Evolutionary conservation across 1,140 invertebrate species (phyloP).

Genomic region (Mylabris phalerata): DNA sequence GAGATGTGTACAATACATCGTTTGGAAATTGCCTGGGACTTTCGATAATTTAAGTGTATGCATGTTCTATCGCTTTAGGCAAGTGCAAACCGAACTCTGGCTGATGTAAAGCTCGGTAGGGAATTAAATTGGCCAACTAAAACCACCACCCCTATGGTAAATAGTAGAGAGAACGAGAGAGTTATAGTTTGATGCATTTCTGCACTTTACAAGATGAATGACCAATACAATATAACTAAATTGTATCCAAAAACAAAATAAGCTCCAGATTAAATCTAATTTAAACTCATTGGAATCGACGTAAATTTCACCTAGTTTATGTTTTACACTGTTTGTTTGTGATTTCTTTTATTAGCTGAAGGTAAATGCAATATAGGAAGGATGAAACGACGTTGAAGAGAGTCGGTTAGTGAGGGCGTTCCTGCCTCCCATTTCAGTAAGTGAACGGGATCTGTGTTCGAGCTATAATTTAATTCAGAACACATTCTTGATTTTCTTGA

Average conservation of each 20-base stretch:
- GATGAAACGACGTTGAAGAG: too few relatives aligned
- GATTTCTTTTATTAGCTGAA: too few relatives aligned
- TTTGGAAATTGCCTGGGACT: slow-evolving; percentile 34
- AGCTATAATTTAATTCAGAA: slow-evolving; percentile 19
- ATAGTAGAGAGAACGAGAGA: slow-evolving; percentile 6
- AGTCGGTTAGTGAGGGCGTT: too few relatives aligned
- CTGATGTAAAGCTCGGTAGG: slow-evolving; percentile 36
- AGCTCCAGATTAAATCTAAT: too few relatives aligned
- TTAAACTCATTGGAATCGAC: too few relatives aligned
- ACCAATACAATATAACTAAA: too few relatives aligned
- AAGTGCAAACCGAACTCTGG: slow-evolving; percentile 34
- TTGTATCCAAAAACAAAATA: too few relatives aligned
- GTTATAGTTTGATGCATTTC: not conserved
- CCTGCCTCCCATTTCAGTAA: too few relatives aligned
- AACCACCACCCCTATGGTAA: slow-evolving; percentile 24
- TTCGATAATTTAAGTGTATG: slow-evolving; percentile 39
- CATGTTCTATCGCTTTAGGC: slow-evolving; percentile 38
- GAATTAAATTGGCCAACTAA: slow-evolving; percentile 39
- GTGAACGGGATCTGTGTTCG: not conserved
- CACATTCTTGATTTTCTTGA: slow-evolving; percentile 22
- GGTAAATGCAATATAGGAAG: too few relatives aligned
- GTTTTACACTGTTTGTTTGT: too few relatives aligned
- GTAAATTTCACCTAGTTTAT: too few relatives aligned
- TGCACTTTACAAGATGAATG: too few relatives aligned
- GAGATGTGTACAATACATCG: slow-evolving; percentile 15